Percentiles rank a stretch among this genome's conserved stretches.
These are phyloP conservation scores for Solenodon paradoxus DNA, from an alignment of 2,113 vertebrate genomes.

Conservation along the genomic window DNA sequence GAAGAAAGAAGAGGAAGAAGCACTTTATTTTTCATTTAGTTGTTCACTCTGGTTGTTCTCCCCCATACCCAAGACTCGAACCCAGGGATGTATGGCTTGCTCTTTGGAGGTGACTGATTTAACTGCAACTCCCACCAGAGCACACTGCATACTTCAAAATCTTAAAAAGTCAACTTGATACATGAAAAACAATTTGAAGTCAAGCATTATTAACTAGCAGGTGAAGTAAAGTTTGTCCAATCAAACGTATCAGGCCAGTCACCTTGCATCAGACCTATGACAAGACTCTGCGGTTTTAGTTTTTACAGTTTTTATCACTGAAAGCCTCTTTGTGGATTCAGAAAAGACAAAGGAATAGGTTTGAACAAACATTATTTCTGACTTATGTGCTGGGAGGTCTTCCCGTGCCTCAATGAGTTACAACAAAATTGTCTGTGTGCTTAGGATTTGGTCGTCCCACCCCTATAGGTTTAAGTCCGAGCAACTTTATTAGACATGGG, in stretches of 20 bases:
- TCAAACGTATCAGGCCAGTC: neutral
- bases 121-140: too few relatives aligned
- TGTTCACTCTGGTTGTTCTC: too few relatives aligned
- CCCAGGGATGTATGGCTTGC: too few relatives aligned
- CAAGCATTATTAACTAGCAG: neutral
- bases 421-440: neutral
- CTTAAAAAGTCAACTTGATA: neutral
- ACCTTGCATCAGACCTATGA: neutral
- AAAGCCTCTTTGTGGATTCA: neutral
- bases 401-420: neutral
- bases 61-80: too few relatives aligned
- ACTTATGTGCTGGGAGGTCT: neutral
- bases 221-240: neutral
- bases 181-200: neutral
- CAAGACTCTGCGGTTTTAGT: neutral
- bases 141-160: constrained; percentile 14
- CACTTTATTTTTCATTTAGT: too few relatives aligned
- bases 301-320: neutral
- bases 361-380: neutral
- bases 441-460: neutral
- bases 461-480: neutral
- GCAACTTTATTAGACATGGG: neutral
- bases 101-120: too few relatives aligned
- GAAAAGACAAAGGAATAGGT: neutral
- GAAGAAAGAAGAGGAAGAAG: too few relatives aligned